A percentile compares a stretch with the other conserved stretches of the same genome.
phyloP scores from a whole-genome alignment of 2,888 invertebrate genomes.

The Amorpha juglandis region DNA sequence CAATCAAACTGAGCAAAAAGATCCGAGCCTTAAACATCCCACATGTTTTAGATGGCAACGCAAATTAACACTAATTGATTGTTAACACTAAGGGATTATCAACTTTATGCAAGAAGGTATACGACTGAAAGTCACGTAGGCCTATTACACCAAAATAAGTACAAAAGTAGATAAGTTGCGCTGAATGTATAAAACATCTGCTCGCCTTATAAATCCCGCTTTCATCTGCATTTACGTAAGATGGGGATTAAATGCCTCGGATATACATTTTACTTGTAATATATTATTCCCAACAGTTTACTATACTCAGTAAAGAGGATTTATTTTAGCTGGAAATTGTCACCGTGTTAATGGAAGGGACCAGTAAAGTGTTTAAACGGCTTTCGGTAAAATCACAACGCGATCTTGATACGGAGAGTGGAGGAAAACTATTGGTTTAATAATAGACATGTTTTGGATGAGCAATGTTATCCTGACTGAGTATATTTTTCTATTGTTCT shows the following conservation, averaged over 20 bases:
- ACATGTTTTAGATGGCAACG: conserved; percentile 31
- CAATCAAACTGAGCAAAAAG: conserved; percentile 20
- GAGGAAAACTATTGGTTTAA: background rate
- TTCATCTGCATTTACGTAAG: conserved; percentile 44
- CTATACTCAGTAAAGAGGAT: conserved; percentile 20
- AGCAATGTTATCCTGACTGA: background rate
- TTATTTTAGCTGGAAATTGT: conserved; percentile 20
- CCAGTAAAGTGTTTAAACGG: conserved; percentile 17
- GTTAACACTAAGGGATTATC: conserved; percentile 26
- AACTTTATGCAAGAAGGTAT: conserved; percentile 3
- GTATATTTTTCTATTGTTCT: too few relatives aligned
- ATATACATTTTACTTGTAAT: conserved; percentile 33
- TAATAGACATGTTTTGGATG: background rate
- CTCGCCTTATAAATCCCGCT: conserved; percentile 43
- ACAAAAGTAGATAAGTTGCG: conserved; percentile 33
- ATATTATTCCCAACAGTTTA: conserved; percentile 34
- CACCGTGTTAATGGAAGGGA: conserved; percentile 23
- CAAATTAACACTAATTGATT: conserved; percentile 40
- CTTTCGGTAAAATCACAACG: conserved; percentile 12
- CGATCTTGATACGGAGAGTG: conserved; percentile 5
- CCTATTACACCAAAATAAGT: conserved; percentile 30
- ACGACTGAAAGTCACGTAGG: conserved; percentile 30
- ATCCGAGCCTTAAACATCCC: conserved; percentile 33
- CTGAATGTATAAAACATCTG: conserved; percentile 46
- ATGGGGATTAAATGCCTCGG: conserved; percentile 42